A percentile compares a stretch with the other conserved stretches of the same genome.
These are phyloP conservation scores for Lota lota DNA, from an alignment of 2,113 vertebrate species.

Conservation along the genomic window DNA sequence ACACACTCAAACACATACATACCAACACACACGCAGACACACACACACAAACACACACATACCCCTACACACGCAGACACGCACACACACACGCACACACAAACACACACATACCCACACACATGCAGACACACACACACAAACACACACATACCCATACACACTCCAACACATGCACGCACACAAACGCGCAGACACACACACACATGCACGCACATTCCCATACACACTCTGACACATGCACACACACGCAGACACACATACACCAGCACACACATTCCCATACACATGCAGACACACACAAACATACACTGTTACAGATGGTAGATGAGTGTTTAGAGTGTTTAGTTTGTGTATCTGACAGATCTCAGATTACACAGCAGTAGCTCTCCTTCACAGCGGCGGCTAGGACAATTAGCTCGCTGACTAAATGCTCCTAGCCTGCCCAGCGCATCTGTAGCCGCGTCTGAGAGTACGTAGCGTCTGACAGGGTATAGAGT, in stretches of 20 bases:
- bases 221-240: too few relatives aligned
- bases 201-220: too few relatives aligned
- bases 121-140: constrained; percentile 22
- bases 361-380: constrained; percentile 66
- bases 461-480: constrained; percentile 33
- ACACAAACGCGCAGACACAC: too few relatives aligned
- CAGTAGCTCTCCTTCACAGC: constrained; percentile 65
- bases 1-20: too few relatives aligned
- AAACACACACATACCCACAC: too few relatives aligned
- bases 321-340: constrained; percentile 67
- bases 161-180: too few relatives aligned
- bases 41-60: too few relatives aligned
- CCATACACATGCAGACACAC: constrained; percentile 17
- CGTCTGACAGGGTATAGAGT: constrained; percentile 8
- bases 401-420: constrained; percentile 67
- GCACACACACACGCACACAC: too few relatives aligned
- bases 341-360: constrained; percentile 62
- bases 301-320: constrained; percentile 52
- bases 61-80: too few relatives aligned
- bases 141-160: constrained; percentile 23
- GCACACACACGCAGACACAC: too few relatives aligned
- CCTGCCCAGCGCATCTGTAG: constrained; percentile 44
- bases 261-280: background rate
- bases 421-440: constrained; percentile 62
- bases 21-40: too few relatives aligned